Percentiles rank a stretch among this genome's conserved stretches.
Evolutionary conservation across 1,140 invertebrate species (phyloP).

Genomic region (Berghia stephanieae): DNA sequence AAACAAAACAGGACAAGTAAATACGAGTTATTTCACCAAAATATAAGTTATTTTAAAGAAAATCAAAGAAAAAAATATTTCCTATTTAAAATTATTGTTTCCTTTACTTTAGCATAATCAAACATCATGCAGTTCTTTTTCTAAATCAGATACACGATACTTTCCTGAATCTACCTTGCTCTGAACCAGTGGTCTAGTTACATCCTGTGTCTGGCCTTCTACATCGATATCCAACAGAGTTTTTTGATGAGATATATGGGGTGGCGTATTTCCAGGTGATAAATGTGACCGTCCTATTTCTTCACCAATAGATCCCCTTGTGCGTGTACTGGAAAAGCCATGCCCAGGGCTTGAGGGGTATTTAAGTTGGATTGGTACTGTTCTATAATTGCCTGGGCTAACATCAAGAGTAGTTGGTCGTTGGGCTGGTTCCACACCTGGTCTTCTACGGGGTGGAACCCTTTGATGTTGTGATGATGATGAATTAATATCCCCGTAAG

Average conservation of each 20-base stretch:
- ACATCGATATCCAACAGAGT: conserved; percentile 74
- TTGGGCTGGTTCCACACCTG: conserved; percentile 72
- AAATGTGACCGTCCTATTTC: conserved; percentile 56
- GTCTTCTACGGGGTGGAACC: conserved; percentile 58
- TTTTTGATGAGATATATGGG: conserved; percentile 64
- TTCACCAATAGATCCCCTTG: conserved; percentile 33
- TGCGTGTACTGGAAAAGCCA: conserved; percentile 34
- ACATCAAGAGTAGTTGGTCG: conserved; percentile 78
- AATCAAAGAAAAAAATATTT: background rate
- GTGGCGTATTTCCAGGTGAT: conserved; percentile 63
- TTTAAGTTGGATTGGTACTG: conserved; percentile 35
- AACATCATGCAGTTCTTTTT: conserved; percentile 39
- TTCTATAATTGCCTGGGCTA: conserved; percentile 12
- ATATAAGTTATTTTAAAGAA: background rate
- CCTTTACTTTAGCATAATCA: background rate
- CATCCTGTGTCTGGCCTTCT: conserved; percentile 75
- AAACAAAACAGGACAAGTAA: background rate
- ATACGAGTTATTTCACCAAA: background rate
- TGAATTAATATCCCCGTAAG: conserved; percentile 60
- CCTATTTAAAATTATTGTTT: background rate
- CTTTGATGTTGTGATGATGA: conserved; percentile 55
- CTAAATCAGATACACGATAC: conserved; percentile 29
- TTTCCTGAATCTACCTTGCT: conserved; percentile 33
- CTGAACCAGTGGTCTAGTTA: conserved; percentile 71
- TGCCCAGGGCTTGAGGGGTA: conserved; percentile 38